Evolutionary conservation across 37 sponge, comb jelly and placozoan species (phyloP).

Genomic region (Halichondria panicea): DNA sequence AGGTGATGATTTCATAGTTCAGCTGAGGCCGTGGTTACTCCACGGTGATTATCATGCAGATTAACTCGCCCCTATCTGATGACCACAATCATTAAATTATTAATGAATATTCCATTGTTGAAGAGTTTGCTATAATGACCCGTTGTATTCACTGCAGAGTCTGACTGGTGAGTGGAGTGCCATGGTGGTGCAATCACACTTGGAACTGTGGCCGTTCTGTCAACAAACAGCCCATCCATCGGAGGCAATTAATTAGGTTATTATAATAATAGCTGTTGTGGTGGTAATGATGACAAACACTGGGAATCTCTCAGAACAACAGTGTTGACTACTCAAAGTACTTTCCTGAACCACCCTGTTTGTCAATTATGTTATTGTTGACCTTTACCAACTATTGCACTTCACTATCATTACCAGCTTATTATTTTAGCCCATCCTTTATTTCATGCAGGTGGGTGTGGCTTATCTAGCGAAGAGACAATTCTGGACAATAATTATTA

Average conservation of each 20-base stretch:
- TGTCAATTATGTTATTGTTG: neutral
- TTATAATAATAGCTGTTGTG: neutral
- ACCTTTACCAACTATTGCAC: neutral
- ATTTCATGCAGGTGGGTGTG: too few species aligned
- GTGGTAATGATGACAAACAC: conserved; percentile 19
- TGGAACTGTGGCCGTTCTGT: too few species aligned
- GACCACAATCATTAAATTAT: neutral
- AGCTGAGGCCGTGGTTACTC: neutral
- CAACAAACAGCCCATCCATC: too few species aligned
- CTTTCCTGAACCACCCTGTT: conserved; percentile 22
- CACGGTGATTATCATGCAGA: neutral
- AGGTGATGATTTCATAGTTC: conserved; percentile 19
- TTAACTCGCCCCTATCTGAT: conserved; percentile 14
- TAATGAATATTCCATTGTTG: neutral
- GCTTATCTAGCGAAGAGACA: too few species aligned
- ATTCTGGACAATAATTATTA: too few species aligned
- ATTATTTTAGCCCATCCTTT: too few species aligned
- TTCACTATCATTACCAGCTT: neutral
- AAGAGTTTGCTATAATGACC: too few species aligned
- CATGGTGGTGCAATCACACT: too few species aligned
- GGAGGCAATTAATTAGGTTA: too few species aligned
- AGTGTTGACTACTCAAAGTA: conserved; percentile 39
- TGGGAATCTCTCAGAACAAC: conserved; percentile 35
- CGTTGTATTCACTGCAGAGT: too few species aligned
- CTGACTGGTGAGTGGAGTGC: too few species aligned